These are phyloP conservation scores for Drosophila micromelanica DNA, from an alignment of 1,140 invertebrate species.

Conservation along the genomic window DNA sequence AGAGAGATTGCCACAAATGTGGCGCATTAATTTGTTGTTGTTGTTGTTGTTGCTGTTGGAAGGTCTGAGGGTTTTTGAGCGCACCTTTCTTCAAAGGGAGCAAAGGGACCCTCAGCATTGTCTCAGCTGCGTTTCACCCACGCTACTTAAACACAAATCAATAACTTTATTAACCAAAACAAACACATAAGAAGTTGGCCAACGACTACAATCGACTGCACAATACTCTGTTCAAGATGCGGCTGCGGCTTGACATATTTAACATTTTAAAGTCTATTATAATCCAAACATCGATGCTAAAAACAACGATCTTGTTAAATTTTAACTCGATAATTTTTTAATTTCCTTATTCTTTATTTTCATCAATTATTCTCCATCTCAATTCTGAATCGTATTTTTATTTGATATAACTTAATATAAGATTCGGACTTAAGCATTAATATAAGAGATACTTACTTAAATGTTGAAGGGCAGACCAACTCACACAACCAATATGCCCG, in stretches of 20 bases:
- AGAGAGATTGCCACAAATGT: conserved; percentile 47
- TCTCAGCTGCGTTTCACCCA: conserved; percentile 51
- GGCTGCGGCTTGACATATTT: too few species aligned
- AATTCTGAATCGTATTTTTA: too few species aligned
- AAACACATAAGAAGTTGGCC: background rate
- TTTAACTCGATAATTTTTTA: too few species aligned
- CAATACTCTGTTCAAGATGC: background rate
- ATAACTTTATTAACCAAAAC: conserved; percentile 74
- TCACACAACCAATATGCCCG: background rate
- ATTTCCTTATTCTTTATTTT: too few species aligned
- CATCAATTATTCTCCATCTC: too few species aligned
- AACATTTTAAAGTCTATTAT: too few species aligned
- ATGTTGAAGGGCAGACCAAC: background rate
- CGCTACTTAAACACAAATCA: conserved; percentile 80
- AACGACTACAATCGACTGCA: background rate
- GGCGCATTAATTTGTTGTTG: conserved; percentile 55
- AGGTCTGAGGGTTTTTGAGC: conserved; percentile 12
- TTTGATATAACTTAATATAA: rapidly evolving
- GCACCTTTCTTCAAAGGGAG: conserved; percentile 29
- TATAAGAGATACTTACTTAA: too few species aligned
- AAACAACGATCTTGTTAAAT: too few species aligned
- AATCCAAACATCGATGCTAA: too few species aligned
- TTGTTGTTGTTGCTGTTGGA: conserved; percentile 1
- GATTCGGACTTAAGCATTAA: background rate
- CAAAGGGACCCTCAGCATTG: conserved; percentile 44